Evolutionary conservation across 2,113 vertebrate genomes (phyloP).

Genomic region (Brachyhypopomus occidentalis): DNA sequence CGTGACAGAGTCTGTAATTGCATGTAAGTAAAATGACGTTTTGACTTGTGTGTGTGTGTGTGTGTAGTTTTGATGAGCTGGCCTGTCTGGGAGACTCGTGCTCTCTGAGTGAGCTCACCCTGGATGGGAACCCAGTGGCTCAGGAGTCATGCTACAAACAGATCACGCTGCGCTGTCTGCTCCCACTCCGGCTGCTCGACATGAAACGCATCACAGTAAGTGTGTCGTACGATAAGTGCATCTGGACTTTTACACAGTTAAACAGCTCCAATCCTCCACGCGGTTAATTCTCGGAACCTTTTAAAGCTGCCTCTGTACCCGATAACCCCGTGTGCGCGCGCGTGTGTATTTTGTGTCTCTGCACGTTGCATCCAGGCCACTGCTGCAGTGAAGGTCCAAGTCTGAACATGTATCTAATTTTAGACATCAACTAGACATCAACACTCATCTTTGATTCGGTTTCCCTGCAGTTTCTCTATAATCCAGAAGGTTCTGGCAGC

Average conservation of each 20-base stretch:
- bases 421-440: not conserved
- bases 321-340: not conserved
- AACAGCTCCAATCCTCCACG: not conserved
- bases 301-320: not conserved
- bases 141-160: constrained; percentile 99
- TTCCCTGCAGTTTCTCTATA: too few species aligned
- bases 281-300: not conserved
- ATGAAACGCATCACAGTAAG: constrained; percentile 98
- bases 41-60: not conserved
- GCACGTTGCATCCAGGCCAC: not conserved
- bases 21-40: too few species aligned
- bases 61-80: constrained; percentile 87
- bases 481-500: too few species aligned
- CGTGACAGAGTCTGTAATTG: too few species aligned
- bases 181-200: constrained; percentile 96
- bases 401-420: not conserved
- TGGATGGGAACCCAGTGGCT: constrained; percentile 99
- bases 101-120: constrained; percentile 91
- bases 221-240: not conserved
- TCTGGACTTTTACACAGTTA: not conserved
- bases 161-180: constrained; percentile 91
- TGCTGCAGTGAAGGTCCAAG: not conserved
- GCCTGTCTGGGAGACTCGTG: constrained; percentile 85
- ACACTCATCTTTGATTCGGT: not conserved
- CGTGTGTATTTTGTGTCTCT: not conserved